Evolutionary conservation across 2,113 vertebrate species (phyloP).

Genomic region (Chauna torquata): DNA sequence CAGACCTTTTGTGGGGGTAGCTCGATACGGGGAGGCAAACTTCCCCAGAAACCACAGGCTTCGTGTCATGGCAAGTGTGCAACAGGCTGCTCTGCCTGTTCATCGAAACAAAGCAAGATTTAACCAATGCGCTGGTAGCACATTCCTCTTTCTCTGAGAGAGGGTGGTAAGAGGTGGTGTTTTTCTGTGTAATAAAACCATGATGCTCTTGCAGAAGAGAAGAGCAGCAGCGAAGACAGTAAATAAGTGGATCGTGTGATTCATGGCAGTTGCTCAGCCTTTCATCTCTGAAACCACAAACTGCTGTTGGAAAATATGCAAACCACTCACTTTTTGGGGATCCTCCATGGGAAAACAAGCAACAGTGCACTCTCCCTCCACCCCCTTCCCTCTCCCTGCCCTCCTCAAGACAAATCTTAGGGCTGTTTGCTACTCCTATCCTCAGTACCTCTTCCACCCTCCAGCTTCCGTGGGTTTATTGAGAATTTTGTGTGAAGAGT

Average conservation of each 20-base stretch:
- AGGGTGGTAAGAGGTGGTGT: background rate
- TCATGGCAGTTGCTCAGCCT: background rate
- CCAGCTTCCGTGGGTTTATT: background rate
- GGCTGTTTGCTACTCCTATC: background rate
- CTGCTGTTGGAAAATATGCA: background rate
- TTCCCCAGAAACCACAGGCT: background rate
- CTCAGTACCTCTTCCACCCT: background rate
- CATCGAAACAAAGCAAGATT: background rate
- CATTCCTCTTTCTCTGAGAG: background rate
- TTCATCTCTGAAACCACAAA: background rate
- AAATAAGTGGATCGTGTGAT: background rate
- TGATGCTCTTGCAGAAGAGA: background rate
- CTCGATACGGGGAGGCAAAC: background rate
- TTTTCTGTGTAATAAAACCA: background rate
- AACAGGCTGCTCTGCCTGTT: background rate
- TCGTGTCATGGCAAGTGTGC: background rate
- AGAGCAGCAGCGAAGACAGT: background rate
- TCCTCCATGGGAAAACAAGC: background rate
- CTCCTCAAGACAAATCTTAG: fast-evolving
- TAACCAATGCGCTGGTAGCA: background rate
- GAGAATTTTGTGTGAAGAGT: background rate
- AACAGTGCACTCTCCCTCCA: background rate
- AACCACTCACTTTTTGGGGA: background rate
- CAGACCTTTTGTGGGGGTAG: background rate
- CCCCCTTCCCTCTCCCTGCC: fast-evolving